These are phyloP conservation scores for Apamea sordens DNA, from an alignment of 2,888 invertebrate species.

Conservation along the genomic window DNA sequence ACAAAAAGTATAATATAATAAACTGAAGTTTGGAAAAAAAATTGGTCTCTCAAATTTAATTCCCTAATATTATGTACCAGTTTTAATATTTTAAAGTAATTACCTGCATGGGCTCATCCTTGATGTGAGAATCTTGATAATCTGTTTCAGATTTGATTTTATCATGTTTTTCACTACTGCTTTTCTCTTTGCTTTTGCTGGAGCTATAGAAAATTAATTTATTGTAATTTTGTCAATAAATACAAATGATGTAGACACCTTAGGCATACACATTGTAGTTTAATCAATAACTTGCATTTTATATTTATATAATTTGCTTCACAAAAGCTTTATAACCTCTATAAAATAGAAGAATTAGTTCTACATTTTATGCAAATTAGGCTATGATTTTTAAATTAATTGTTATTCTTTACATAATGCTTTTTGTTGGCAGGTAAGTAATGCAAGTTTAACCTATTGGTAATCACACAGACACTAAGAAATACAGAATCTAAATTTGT, in stretches of 20 bases:
- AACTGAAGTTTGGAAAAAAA: background rate
- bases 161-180: slow-evolving; percentile 77
- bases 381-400: background rate
- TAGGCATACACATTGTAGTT: background rate
- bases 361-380: background rate
- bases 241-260: no score
- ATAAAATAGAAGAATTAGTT: background rate
- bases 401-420: background rate
- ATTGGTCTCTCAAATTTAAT: background rate
- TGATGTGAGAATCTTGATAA: slow-evolving; percentile 78
- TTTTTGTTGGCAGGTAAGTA: slow-evolving; percentile 5
- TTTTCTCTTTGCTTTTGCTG: slow-evolving; percentile 83
- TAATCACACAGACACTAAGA: background rate
- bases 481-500: slow-evolving; percentile 15
- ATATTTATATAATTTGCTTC: background rate
- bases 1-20: background rate
- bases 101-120: slow-evolving; percentile 86
- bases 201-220: slow-evolving; percentile 70
- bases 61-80: background rate
- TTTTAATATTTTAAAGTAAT: slow-evolving; percentile 11
- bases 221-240: slow-evolving; percentile 6
- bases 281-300: background rate
- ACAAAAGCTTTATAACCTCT: background rate
- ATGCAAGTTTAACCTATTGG: slow-evolving; percentile 11
- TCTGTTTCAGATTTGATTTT: slow-evolving; percentile 80